Percentiles rank a stretch among this genome's conserved stretches.
phyloP scores from a whole-genome alignment of 2,888 invertebrate species.

The Drosophila algonquin region DNA sequence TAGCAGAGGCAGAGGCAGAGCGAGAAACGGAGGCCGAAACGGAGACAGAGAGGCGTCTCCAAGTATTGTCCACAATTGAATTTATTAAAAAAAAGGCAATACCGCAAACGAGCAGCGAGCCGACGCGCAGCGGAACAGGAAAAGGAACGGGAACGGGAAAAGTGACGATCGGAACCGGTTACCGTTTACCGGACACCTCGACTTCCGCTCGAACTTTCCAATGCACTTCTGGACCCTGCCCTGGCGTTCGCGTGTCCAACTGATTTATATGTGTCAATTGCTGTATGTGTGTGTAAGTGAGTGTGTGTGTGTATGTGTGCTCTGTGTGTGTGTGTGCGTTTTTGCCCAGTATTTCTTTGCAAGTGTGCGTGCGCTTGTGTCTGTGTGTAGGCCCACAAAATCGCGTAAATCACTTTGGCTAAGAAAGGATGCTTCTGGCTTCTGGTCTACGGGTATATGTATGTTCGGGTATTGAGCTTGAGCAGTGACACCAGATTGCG shows the following conservation, averaged over 20 bases:
- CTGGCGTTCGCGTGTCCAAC: conserved; percentile 54
- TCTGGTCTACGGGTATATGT: conserved; percentile 32
- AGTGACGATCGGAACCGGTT: conserved; percentile 85
- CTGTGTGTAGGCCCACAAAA: conserved; percentile 43
- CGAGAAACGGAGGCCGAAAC: not conserved
- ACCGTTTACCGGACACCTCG: conserved; percentile 85
- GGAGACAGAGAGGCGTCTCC: conserved; percentile 18
- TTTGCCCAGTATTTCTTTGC: not conserved
- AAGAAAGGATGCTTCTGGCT: conserved; percentile 43
- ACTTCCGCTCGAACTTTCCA: conserved; percentile 83
- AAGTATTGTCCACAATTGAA: conserved; percentile 58
- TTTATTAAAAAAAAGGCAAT: conserved; percentile 56
- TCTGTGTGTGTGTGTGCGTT: conserved; percentile 8
- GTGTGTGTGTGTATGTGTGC: conserved; percentile 24
- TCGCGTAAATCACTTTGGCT: conserved; percentile 62
- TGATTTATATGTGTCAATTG: conserved; percentile 65
- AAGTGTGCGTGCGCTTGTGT: conserved; percentile 24
- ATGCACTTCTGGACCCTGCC: conserved; percentile 65
- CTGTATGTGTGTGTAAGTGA: conserved; percentile 23
- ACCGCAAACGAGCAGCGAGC: conserved; percentile 23
- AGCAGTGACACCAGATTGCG: conserved; percentile 82
- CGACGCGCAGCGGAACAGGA: conserved; percentile 79
- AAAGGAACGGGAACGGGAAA: conserved; percentile 85
- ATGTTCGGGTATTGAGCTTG: conserved; percentile 15
- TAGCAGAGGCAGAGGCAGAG: conserved; percentile 17